Evolutionary conservation across 2,888 invertebrate species (phyloP).

Genomic region (Drosophila emarginata): DNA sequence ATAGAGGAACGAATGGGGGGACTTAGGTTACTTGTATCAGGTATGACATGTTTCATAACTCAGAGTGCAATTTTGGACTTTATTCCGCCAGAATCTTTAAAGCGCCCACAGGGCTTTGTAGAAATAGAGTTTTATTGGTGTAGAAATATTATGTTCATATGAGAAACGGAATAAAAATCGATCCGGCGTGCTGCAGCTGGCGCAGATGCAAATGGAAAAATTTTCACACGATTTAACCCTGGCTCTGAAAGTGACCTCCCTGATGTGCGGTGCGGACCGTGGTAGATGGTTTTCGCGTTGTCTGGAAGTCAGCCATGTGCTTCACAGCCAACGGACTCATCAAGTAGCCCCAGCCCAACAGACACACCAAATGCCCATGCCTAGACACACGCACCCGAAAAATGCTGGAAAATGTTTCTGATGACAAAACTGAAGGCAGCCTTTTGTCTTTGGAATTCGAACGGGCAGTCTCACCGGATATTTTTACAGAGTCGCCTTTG

Average conservation of each 20-base stretch:
- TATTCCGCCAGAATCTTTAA: neutral
- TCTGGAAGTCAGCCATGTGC: constrained; percentile 89
- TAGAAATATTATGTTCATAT: too few species aligned
- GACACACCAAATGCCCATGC: constrained; percentile 70
- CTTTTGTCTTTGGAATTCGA: constrained; percentile 90
- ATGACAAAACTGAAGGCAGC: constrained; percentile 79
- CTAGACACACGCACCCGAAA: constrained; percentile 64
- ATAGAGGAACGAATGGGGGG: too few species aligned
- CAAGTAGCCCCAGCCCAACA: constrained; percentile 82
- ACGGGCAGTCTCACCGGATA: constrained; percentile 49
- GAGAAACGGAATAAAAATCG: constrained; percentile 15
- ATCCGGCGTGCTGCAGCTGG: constrained; percentile 20
- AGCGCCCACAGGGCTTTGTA: too few species aligned
- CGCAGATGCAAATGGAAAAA: constrained; percentile 86
- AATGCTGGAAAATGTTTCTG: constrained; percentile 81
- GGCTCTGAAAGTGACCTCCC: constrained; percentile 89
- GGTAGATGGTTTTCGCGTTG: constrained; percentile 88
- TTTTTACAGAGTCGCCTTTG: constrained; percentile 55
- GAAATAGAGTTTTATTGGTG: too few species aligned
- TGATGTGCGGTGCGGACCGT: constrained; percentile 84
- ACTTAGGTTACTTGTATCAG: too few species aligned
- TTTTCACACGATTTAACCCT: constrained; percentile 91
- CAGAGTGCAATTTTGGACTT: too few species aligned
- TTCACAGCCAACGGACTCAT: constrained; percentile 82
- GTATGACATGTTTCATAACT: too few species aligned